Conservation (phyloP, 2,888 invertebrate genomes). For the Venusia cambrica region DNA sequence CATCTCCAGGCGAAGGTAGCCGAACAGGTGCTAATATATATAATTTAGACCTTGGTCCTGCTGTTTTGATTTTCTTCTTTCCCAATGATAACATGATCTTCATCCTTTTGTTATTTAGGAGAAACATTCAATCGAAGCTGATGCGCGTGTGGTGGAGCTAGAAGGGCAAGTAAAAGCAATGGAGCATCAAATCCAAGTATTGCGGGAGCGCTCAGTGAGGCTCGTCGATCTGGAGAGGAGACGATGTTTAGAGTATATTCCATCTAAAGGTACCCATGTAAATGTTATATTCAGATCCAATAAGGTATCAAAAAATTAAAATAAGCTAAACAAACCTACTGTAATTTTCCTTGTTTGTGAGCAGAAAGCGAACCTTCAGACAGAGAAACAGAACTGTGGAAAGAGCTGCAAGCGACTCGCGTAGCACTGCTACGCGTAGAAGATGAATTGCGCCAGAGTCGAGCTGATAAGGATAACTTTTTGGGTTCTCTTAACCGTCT, state of each 20-base stretch:
- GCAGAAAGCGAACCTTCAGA: conserved; percentile 66
- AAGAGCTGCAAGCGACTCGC: conserved; percentile 65
- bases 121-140: conserved; percentile 41
- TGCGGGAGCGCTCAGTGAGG: conserved; percentile 52
- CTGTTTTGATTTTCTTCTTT: too few species aligned
- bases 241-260: conserved; percentile 59
- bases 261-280: conserved; percentile 51
- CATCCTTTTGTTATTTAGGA: conserved; percentile 40
- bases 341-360: conserved; percentile 3
- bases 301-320: too few species aligned
- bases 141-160: conserved; percentile 41
- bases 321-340: too few species aligned
- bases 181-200: conserved; percentile 43
- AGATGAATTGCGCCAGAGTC: conserved; percentile 60
- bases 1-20: conserved; percentile 59
- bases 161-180: conserved; percentile 50
- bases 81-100: too few species aligned
- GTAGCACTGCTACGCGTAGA: conserved; percentile 55
- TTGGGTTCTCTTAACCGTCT: conserved; percentile 67
- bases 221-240: conserved; percentile 58
- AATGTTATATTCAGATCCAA: too few species aligned
- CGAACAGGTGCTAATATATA: conserved; percentile 66
- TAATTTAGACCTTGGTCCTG: too few species aligned
- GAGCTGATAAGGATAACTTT: conserved; percentile 74
- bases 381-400: conserved; percentile 73